phyloP scores from a whole-genome alignment of 2,113 vertebrate genomes.

The Aleadryas rufinucha region DNA sequence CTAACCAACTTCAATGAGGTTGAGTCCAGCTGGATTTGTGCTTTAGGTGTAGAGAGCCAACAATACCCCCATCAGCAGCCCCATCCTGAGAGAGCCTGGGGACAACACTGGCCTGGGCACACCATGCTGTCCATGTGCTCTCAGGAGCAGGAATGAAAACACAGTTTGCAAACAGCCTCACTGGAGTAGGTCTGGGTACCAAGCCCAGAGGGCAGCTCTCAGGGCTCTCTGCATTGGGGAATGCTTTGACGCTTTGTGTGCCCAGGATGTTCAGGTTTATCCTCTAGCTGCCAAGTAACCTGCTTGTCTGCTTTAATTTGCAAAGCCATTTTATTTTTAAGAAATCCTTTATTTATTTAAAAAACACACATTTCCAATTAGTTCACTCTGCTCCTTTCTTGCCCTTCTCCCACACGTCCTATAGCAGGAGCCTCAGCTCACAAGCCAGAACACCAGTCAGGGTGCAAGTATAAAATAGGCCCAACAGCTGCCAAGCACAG shows the following conservation, averaged over 20 bases:
- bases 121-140: not conserved
- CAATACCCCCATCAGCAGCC: not conserved
- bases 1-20: not conserved
- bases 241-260: not conserved
- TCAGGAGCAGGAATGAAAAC: not conserved
- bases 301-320: slow-evolving; percentile 1
- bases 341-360: not conserved
- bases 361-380: not conserved
- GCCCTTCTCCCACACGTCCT: not conserved
- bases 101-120: not conserved
- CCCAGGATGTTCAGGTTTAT: not conserved
- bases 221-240: not conserved
- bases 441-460: not conserved
- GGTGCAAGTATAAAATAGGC: not conserved
- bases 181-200: not conserved
- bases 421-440: not conserved
- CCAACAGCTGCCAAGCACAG: not conserved
- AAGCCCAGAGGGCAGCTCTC: not conserved
- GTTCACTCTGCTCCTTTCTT: not conserved
- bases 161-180: not conserved
- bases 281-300: not conserved
- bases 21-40: slow-evolving; percentile 4
- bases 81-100: not conserved
- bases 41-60: not conserved
- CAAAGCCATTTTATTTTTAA: not conserved